Evolutionary conservation across 1,140 invertebrate genomes (phyloP).

Genomic region (Chironomus tepperi): DNA sequence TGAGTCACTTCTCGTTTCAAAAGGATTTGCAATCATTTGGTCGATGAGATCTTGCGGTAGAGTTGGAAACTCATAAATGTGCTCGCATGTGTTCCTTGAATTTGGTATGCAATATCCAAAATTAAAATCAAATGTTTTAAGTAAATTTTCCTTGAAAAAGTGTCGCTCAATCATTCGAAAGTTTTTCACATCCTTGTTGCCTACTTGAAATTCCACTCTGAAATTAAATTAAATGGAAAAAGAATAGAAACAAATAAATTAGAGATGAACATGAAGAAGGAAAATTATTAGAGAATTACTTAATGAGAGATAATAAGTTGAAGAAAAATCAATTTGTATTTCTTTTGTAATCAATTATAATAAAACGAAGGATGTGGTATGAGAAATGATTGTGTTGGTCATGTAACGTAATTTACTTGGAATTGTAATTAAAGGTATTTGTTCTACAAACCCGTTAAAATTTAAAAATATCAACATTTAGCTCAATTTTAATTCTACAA

Average conservation of each 20-base stretch:
- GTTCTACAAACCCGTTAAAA: too few relatives aligned
- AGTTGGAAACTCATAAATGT: conserved; percentile 97
- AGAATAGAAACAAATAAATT: background rate
- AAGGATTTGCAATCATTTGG: conserved; percentile 93
- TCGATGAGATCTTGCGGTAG: conserved; percentile 77
- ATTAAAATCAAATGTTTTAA: conserved; percentile 99
- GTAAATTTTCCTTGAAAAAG: conserved; percentile 85
- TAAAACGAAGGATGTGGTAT: too few relatives aligned
- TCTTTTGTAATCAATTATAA: too few relatives aligned
- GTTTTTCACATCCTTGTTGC: conserved; percentile 81
- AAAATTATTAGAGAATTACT: background rate
- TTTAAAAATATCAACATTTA: too few relatives aligned
- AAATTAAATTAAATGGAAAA: conserved; percentile 31
- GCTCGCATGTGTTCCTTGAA: conserved; percentile 95
- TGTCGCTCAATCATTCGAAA: conserved; percentile 98
- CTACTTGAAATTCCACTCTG: conserved; percentile 95
- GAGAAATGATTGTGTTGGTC: too few relatives aligned
- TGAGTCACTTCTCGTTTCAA: conserved; percentile 94
- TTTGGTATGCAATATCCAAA: conserved; percentile 98
- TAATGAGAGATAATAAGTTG: too few relatives aligned
- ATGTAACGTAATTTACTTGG: too few relatives aligned
- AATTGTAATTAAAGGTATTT: too few relatives aligned
- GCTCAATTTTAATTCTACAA: too few relatives aligned
- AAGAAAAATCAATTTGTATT: too few relatives aligned
- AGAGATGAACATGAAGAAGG: background rate